Conservation (phyloP, 35 echinoderm and acorn worm genomes). For the Heliocidaris tuberculata region DNA sequence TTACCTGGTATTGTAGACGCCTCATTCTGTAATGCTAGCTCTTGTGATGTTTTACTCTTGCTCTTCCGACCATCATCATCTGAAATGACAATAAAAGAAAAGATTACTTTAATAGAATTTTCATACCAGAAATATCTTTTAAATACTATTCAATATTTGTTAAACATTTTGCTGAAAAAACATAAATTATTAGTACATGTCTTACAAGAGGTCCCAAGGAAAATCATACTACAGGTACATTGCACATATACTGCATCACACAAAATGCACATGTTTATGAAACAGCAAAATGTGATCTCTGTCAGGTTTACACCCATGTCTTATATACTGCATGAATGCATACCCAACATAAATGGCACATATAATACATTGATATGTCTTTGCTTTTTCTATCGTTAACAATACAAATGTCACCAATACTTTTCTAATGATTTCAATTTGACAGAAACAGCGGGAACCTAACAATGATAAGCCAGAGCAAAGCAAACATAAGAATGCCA, state of each 20-base stretch:
- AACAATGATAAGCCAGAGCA: neutral
- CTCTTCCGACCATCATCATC: slow-evolving; percentile 17
- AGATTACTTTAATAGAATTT: neutral
- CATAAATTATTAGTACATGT: neutral
- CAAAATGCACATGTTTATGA: neutral
- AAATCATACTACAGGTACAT: neutral
- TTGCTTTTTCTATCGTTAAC: neutral
- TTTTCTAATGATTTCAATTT: neutral
- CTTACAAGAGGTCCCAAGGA: neutral
- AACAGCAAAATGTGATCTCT: neutral
- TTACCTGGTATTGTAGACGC: slow-evolving; percentile 31
- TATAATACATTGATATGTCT: neutral
- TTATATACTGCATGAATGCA: neutral
- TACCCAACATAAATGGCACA: neutral
- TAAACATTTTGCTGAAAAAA: neutral
- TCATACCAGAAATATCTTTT: neutral
- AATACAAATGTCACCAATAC: neutral
- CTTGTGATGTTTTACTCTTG: neutral
- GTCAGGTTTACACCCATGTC: neutral
- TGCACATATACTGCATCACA: neutral
- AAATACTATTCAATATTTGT: neutral
- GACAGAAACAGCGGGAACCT: neutral
- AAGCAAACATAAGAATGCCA: neutral
- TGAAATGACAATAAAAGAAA: neutral
- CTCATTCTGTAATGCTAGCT: slow-evolving; percentile 28